Conservation (phyloP, 2,113 vertebrate genomes). For the Nibea coibor region DNA sequence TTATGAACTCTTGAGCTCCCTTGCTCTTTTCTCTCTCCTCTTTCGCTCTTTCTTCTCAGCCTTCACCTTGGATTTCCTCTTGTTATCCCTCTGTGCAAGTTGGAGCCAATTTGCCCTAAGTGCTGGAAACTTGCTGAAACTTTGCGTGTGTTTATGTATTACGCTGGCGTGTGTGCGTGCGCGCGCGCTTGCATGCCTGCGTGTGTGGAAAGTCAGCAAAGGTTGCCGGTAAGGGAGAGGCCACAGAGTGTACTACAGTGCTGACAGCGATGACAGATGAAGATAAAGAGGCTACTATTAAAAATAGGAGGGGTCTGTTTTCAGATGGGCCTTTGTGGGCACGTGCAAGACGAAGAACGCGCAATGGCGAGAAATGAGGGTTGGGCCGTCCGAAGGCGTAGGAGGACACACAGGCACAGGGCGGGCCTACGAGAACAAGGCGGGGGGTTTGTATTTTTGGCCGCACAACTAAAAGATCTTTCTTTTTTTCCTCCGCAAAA, state of each 20-base stretch:
- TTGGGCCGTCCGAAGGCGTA: slow-evolving; percentile 42
- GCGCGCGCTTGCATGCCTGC: slow-evolving; percentile 31
- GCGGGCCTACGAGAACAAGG: slow-evolving; percentile 38
- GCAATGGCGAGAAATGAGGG: slow-evolving; percentile 73
- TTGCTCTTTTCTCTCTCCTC: slow-evolving; percentile 50
- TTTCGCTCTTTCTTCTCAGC: slow-evolving; percentile 38
- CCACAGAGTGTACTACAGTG: slow-evolving; percentile 61
- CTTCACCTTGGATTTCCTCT: slow-evolving; percentile 75
- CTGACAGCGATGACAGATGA: slow-evolving; percentile 80
- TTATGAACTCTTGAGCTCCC: slow-evolving; percentile 55
- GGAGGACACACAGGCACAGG: slow-evolving; percentile 48
- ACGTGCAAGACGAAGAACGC: slow-evolving; percentile 67
- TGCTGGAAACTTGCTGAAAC: slow-evolving; percentile 67
- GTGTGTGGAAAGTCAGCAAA: slow-evolving; percentile 53
- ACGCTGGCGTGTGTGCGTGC: neutral
- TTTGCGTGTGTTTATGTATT: slow-evolving; percentile 41
- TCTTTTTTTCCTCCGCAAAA: slow-evolving; percentile 38
- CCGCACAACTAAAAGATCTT: slow-evolving; percentile 43
- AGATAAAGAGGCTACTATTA: slow-evolving; percentile 81
- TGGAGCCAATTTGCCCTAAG: slow-evolving; percentile 64
- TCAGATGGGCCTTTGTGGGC: slow-evolving; percentile 64
- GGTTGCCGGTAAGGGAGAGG: slow-evolving; percentile 58
- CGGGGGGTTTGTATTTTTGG: slow-evolving; percentile 48
- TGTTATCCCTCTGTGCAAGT: slow-evolving; percentile 61
- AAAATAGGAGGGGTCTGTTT: slow-evolving; percentile 72